Evolutionary conservation across 2,113 vertebrate genomes (phyloP), one percentile per base, ranked within the genome.

Genomic region (Tetrao urogallus): DNA sequence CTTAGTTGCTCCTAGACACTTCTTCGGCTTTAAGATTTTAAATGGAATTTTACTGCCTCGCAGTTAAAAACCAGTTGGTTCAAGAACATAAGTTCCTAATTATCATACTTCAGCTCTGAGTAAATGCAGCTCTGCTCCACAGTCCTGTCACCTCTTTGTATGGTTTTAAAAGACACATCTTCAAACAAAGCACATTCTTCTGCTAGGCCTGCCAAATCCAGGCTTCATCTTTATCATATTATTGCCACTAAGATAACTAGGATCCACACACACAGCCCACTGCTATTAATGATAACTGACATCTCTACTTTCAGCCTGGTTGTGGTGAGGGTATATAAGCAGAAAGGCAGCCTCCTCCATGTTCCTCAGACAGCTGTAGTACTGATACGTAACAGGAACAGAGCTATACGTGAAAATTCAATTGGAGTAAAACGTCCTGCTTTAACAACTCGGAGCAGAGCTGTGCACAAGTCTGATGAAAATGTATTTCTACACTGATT

Each of bases 321-420:
- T 56, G 64, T n/a, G n/a, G 27, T 28, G 50, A 56, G 45, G 30
- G 21, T 42, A 12, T 1, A 7, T n/a, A 34, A 67, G 24, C 65
- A 88, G 11, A 20, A 21, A 24, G 4, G 36, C 5, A 56, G 63
- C 15, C 57, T 64, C 57, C 28, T 82, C 32, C 69, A 42, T 3
- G 1, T 47, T 61, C 38, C 1, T 0, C 63, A 65, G 43, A 4
- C 5, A 36, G 19, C 60, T 65, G 43, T 28, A 5, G 1, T 43
- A 52, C 32, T 52, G n/a, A 43, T 20, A 40, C 7, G 22, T 27
- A n/a, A 38, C 24, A 15, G 43, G 48, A 36, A 8, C 30, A 63
- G 82, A 73, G 24, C 63, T 66, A 16, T 8, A 8, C 7, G 30
- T 28, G 27, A 80, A 82, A 80, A 58, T 25, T 34, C 12, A 76